Evolutionary conservation across 35 echinoderm and acorn worm species (phyloP).

Genomic region (Anneissia japonica): DNA sequence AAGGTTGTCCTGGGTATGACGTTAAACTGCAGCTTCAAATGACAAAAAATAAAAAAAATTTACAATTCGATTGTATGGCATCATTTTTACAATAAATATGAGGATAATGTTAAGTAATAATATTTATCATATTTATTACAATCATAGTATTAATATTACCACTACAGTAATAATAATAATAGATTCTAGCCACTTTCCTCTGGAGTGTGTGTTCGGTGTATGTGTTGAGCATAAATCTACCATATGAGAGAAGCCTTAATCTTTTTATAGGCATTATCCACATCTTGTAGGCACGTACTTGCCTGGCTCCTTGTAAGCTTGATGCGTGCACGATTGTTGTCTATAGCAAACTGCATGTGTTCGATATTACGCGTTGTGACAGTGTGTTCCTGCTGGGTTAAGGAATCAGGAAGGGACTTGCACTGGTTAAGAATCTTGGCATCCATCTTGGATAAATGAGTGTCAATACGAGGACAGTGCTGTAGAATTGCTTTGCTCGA

Average conservation of each 20-base stretch:
- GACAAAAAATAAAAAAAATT: too few relatives aligned
- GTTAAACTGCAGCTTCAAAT: too few relatives aligned
- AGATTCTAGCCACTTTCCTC: too few relatives aligned
- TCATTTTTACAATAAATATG: too few relatives aligned
- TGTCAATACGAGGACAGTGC: slow-evolving; percentile 42
- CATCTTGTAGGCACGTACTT: slow-evolving; percentile 52
- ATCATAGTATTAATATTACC: too few relatives aligned
- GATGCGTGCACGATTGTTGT: slow-evolving; percentile 71
- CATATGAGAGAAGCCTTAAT: slow-evolving; percentile 83
- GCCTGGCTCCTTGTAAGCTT: slow-evolving; percentile 33
- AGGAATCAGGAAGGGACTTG: background rate
- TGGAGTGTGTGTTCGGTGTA: too few relatives aligned
- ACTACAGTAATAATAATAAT: too few relatives aligned
- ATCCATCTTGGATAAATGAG: slow-evolving; percentile 50
- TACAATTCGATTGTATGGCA: too few relatives aligned
- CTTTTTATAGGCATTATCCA: slow-evolving; percentile 72
- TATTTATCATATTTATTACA: too few relatives aligned
- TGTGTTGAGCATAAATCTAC: too few relatives aligned
- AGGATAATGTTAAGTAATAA: too few relatives aligned
- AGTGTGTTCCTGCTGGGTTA: background rate
- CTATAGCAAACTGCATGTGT: slow-evolving; percentile 46
- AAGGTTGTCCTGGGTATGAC: too few relatives aligned
- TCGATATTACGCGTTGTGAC: slow-evolving; percentile 31
- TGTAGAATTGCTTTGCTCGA: slow-evolving; percentile 47
- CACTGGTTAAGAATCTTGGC: slow-evolving; percentile 31